Conservation (phyloP, 2,113 vertebrate genomes). For the Anser cygnoides region DNA sequence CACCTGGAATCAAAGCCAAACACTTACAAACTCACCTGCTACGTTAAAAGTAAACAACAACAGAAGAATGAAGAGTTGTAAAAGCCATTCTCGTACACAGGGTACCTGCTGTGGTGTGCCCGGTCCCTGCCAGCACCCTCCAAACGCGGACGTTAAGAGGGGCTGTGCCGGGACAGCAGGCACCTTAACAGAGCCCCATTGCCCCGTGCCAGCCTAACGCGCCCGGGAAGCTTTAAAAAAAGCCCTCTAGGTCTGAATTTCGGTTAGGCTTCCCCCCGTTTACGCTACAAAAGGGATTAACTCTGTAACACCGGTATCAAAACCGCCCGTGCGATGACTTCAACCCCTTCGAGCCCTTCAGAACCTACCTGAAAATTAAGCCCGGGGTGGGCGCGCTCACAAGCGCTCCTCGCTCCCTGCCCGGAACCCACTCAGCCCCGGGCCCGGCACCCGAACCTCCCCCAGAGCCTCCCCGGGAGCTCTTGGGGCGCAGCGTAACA, state of each 20-base stretch:
- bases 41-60: background rate
- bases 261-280: background rate
- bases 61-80: background rate
- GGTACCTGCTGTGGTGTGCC: background rate
- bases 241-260: background rate
- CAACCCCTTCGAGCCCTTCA: background rate
- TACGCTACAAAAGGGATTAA: background rate
- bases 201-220: accelerated
- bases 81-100: background rate
- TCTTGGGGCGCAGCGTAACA: too few relatives aligned
- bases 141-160: background rate
- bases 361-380: background rate
- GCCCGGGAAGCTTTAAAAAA: background rate
- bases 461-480: too few relatives aligned
- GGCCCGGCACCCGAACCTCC: too few relatives aligned
- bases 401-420: too few relatives aligned
- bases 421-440: too few relatives aligned
- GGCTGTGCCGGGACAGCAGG: background rate
- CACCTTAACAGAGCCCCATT: background rate
- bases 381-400: too few relatives aligned
- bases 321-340: background rate
- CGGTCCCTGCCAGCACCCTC: background rate
- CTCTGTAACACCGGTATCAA: background rate
- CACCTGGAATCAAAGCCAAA: background rate
- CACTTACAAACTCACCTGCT: background rate